Conservation (phyloP, 2,888 invertebrate species). For the Elegia similella region DNA sequence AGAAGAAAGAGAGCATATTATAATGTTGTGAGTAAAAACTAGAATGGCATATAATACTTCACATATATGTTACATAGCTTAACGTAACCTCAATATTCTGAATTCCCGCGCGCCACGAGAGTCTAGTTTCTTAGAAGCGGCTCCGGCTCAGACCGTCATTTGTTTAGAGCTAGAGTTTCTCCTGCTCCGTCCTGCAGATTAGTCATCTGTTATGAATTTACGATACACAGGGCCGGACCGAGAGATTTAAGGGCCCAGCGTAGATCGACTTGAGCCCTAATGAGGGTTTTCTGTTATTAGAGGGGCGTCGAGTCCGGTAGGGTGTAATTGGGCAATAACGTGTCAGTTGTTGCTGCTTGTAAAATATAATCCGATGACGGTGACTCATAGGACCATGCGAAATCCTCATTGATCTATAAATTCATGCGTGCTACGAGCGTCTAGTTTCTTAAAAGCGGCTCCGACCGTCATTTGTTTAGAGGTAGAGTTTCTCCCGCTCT, state of each 20-base stretch:
- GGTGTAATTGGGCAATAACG: no score
- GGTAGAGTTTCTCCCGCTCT: not conserved
- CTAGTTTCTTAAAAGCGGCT: not conserved
- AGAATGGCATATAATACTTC: not conserved
- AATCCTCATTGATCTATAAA: no score
- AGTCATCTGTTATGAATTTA: not conserved
- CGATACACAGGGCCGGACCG: no score
- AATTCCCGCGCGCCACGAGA: constrained; percentile 1
- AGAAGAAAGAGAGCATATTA: no score
- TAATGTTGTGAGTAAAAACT: not conserved
- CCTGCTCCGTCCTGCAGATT: not conserved
- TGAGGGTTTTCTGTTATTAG: no score
- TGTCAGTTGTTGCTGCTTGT: no score
- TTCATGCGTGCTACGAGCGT: not conserved
- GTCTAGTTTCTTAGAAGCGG: not conserved
- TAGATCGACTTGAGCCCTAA: no score
- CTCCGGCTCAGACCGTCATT: not conserved
- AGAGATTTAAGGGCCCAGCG: no score
- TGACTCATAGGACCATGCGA: no score
- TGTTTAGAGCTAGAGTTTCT: not conserved
- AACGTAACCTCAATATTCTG: constrained; percentile 4
- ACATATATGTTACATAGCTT: not conserved
- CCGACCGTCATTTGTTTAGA: constrained; percentile 2
- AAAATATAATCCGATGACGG: no score
- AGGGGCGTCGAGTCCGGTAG: no score